Percentiles rank a stretch among this genome's conserved stretches.
These are phyloP conservation scores for Pithys albifrons DNA, from an alignment of 2,113 vertebrate genomes.

Conservation along the genomic window DNA sequence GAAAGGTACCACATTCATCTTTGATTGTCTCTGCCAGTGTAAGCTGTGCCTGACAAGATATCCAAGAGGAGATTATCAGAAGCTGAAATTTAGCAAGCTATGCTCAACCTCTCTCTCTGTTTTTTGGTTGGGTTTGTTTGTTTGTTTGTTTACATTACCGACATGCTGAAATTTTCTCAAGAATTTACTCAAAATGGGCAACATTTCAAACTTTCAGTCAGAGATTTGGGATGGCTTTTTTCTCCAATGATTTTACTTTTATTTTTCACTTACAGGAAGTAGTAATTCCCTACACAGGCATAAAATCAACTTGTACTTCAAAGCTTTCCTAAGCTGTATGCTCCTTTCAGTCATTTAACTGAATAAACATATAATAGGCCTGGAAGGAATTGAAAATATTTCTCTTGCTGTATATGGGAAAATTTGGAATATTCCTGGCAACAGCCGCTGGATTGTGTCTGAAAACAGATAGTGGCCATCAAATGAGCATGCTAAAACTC, in stretches of 20 bases:
- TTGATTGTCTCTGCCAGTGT: not conserved
- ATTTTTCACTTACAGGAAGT: not conserved
- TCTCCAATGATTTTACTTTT: not conserved
- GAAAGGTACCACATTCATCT: not conserved
- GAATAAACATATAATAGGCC: not conserved
- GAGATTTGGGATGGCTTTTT: not conserved
- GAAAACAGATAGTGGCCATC: not conserved
- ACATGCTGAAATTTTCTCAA: not conserved
- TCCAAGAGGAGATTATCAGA: not conserved
- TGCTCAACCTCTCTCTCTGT: not conserved
- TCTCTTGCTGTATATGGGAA: not conserved
- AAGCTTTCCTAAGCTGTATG: not conserved
- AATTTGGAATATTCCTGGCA: not conserved
- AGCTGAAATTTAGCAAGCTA: not conserved
- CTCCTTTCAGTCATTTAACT: not conserved
- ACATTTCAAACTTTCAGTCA: not conserved
- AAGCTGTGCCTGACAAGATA: not conserved
- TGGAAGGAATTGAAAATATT: slow-evolving; percentile 9
- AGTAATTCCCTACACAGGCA: not conserved
- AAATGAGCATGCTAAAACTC: not conserved
- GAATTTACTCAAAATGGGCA: not conserved
- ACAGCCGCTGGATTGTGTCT: not conserved
- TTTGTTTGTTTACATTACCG: not conserved
- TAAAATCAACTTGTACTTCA: slow-evolving; percentile 1
- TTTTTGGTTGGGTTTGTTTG: too few species aligned